These are phyloP conservation scores for Gonioctena quinquepunctata DNA, from an alignment of 1,140 invertebrate genomes.

Conservation along the genomic window DNA sequence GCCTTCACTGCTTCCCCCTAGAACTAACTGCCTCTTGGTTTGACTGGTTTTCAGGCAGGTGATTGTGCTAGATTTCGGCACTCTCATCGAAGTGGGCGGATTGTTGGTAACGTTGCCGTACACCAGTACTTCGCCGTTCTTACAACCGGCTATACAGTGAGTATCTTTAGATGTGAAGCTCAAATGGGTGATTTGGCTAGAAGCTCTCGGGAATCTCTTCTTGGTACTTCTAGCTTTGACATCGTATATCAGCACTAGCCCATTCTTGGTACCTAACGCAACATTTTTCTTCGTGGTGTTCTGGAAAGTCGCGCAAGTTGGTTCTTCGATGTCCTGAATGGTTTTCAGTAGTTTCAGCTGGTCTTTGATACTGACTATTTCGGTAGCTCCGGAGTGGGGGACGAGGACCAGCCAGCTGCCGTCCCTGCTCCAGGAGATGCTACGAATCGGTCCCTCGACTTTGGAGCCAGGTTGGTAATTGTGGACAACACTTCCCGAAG, in stretches of 20 bases:
- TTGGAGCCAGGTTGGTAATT: slow-evolving; percentile 35
- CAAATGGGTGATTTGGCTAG: slow-evolving; percentile 35
- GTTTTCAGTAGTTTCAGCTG: slow-evolving; percentile 45
- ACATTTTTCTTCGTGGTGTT: slow-evolving; percentile 48
- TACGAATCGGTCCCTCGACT: slow-evolving; percentile 40
- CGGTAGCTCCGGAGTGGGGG: slow-evolving; percentile 40
- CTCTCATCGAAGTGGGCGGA: slow-evolving; percentile 34
- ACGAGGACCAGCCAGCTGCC: slow-evolving; percentile 50
- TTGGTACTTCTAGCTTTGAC: slow-evolving; percentile 44
- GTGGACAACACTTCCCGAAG: slow-evolving; percentile 27
- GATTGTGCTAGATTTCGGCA: slow-evolving; percentile 46
- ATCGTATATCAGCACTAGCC: slow-evolving; percentile 50
- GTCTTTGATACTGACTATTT: slow-evolving; percentile 48
- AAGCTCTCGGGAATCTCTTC: slow-evolving; percentile 39
- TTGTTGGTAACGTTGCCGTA: slow-evolving; percentile 43
- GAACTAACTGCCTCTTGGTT: slow-evolving; percentile 42
- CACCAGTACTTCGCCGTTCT: slow-evolving; percentile 45
- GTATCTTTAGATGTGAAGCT: slow-evolving; percentile 48
- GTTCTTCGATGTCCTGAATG: slow-evolving; percentile 42
- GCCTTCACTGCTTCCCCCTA: slow-evolving; percentile 49
- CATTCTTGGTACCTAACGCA: slow-evolving; percentile 47
- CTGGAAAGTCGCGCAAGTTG: slow-evolving; percentile 50
- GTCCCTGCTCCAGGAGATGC: slow-evolving; percentile 51
- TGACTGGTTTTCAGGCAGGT: slow-evolving; percentile 44
- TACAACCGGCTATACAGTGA: slow-evolving; percentile 45